A percentile compares a stretch with the other conserved stretches of the same genome.
These are phyloP conservation scores for Balanococcus diminutus DNA, from an alignment of 2,888 invertebrate genomes.

Conservation along the genomic window DNA sequence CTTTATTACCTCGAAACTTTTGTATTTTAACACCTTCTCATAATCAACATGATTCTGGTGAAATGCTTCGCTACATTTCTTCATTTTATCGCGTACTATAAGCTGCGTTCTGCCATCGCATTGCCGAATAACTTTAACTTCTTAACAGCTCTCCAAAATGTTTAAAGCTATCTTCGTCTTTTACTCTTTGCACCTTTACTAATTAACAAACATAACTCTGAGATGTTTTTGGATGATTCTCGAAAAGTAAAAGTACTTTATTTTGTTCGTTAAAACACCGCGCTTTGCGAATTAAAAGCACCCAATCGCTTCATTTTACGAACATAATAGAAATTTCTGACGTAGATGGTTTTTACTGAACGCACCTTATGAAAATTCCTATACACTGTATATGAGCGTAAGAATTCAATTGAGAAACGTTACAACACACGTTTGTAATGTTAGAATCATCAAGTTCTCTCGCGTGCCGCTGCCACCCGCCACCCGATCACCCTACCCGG, in stretches of 20 bases:
- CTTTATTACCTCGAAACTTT: slow-evolving; percentile 54
- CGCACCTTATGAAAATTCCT: slow-evolving; percentile 38
- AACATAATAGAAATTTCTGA: slow-evolving; percentile 42
- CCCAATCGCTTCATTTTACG: slow-evolving; percentile 38
- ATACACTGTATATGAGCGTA: slow-evolving; percentile 32
- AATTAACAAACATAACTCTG: slow-evolving; percentile 54
- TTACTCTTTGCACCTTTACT: slow-evolving; percentile 50
- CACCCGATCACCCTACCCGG: too few species aligned
- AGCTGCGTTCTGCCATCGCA: slow-evolving; percentile 51
- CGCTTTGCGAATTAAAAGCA: slow-evolving; percentile 38
- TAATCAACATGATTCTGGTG: slow-evolving; percentile 53
- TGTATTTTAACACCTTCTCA: slow-evolving; percentile 54
- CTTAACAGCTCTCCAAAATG: slow-evolving; percentile 54
- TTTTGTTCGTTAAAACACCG: slow-evolving; percentile 46
- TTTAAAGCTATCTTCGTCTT: slow-evolving; percentile 52
- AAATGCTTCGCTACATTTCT: slow-evolving; percentile 53
- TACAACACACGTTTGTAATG: slow-evolving; percentile 28
- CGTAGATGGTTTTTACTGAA: slow-evolving; percentile 30
- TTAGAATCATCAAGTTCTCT: slow-evolving; percentile 16
- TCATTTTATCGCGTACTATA: slow-evolving; percentile 49
- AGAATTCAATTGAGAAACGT: slow-evolving; percentile 28
- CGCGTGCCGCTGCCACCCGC: neutral
- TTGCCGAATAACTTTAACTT: slow-evolving; percentile 48
- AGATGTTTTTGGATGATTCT: slow-evolving; percentile 52
- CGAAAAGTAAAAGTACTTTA: slow-evolving; percentile 52